Evolutionary conservation across 2,888 invertebrate species (phyloP), one percentile per base, ranked within the genome.

Genomic region (Drosophila formosana): DNA sequence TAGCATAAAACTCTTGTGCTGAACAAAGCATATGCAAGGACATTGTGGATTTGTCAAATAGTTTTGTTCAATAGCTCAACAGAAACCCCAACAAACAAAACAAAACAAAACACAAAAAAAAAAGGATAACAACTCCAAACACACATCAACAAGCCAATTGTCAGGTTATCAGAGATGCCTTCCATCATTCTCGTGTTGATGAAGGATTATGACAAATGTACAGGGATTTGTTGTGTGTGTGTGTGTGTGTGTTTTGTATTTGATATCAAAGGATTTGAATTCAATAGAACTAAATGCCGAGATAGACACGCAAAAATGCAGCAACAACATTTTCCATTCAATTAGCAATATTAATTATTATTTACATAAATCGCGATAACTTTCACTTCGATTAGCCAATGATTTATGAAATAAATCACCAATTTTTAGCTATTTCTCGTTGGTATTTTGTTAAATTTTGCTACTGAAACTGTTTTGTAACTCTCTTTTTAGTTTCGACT

Each of bases 1-100:
- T 84, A 76, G 72, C 82, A 82, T 75, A 82, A 71, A 72, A 64
- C 37, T 32, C n/a, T 9, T 47, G 41, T 23, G n/a, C 4, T n/a
- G 11, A 11, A 28, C 39, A 58, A 49, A 28, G 7, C 61, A 75
- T 75, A 72, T 72, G 26, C 39, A 47, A 37, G 9, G 11, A 18
- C 18, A 18, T 18, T 18, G 67, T 62, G 64, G 75, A 64, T 64
- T 71, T 58, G 53, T 30, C 43, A 69, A 60, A 63, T 52, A 46
- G 57, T 67, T 72, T 9, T 25, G 49, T 34, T 49, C 41, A 56
- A 69, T 37, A 37, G 11, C 39, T 4, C 39, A 41, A 13, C 13
- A 41, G 28, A 45, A 28, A 46, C 11, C 18, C 4, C 52, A 52
- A 23, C 23, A n/a, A 43, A 37, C 11, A 45, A 9, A 25, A 46